Percentiles rank a stretch among this genome's conserved stretches.
Conservation (phyloP, 2,797 vertebrate genomes). For the Melanotaenia parkinsoni region DNA sequence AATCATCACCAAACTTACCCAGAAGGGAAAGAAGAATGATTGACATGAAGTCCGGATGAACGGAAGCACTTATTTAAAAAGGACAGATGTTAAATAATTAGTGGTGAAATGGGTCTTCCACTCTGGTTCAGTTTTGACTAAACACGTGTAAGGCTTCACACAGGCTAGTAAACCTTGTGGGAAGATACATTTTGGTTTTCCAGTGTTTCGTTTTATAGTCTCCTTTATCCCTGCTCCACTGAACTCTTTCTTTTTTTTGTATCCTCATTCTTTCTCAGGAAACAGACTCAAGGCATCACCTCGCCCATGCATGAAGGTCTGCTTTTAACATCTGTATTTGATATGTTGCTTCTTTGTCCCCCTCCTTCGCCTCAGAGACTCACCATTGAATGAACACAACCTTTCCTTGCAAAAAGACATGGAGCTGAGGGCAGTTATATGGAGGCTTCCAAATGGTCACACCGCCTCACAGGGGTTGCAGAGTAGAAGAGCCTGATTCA, state of each 20-base stretch:
- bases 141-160: conserved; percentile 8
- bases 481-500: conserved; percentile 48
- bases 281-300: conserved; percentile 29
- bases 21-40: conserved; percentile 33
- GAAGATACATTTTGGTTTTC: conserved; percentile 30
- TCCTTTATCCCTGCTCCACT: conserved; percentile 12
- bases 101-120: conserved; percentile 16
- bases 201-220: conserved; percentile 23
- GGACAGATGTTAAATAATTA: conserved; percentile 45
- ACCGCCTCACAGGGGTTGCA: conserved; percentile 39
- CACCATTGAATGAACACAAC: conserved; percentile 21
- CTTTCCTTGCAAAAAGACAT: conserved; percentile 21
- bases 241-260: conserved; percentile 5
- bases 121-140: neutral
- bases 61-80: conserved; percentile 52
- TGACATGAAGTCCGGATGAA: conserved; percentile 43
- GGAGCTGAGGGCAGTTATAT: conserved; percentile 26
- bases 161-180: conserved; percentile 11
- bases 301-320: conserved; percentile 46
- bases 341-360: conserved; percentile 45
- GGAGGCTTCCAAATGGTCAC: conserved; percentile 48
- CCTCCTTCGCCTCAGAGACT: conserved; percentile 27
- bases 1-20: conserved; percentile 19
- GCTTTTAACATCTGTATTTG: conserved; percentile 70
- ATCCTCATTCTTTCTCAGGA: conserved; percentile 34